A percentile compares a stretch with the other conserved stretches of the same genome.
These are phyloP conservation scores for Cyclophora punctaria DNA, from an alignment of 2,888 invertebrate genomes.

Conservation along the genomic window DNA sequence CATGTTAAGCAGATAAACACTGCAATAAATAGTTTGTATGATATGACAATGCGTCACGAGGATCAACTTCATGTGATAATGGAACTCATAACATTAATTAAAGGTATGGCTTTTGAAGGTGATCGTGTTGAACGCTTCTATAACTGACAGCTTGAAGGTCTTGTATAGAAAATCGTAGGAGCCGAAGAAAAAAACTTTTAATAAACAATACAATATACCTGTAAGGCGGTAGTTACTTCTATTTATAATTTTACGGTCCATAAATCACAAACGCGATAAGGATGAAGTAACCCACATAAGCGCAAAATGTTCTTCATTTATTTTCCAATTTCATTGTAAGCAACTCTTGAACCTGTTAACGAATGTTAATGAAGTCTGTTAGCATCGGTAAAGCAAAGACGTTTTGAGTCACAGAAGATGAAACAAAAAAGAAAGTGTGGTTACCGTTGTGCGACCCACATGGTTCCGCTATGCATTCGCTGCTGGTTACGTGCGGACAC, in stretches of 20 bases:
- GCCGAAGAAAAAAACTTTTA: too few species aligned
- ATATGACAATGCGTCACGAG: conserved; percentile 33
- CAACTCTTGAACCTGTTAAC: too few species aligned
- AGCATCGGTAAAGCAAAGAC: conserved; percentile 2
- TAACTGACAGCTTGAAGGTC: too few species aligned
- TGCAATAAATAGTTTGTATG: conserved; percentile 29
- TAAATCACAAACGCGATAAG: too few species aligned
- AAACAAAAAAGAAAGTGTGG: conserved; percentile 65
- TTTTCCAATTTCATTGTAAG: too few species aligned
- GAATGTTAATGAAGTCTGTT: not conserved
- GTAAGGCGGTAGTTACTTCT: too few species aligned
- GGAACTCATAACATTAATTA: not conserved
- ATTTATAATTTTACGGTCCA: too few species aligned
- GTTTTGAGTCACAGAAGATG: conserved; percentile 29
- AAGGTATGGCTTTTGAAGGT: not conserved
- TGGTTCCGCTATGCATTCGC: conserved; percentile 20
- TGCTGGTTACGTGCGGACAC: conserved; percentile 7
- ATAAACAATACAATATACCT: too few species aligned
- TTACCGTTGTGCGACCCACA: conserved; percentile 69
- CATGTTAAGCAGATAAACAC: conserved; percentile 24
- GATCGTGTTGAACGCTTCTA: too few species aligned
- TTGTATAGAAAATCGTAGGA: too few species aligned
- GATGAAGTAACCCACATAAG: too few species aligned
- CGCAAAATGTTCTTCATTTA: too few species aligned
- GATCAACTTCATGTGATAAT: conserved; percentile 17